phyloP scores from a whole-genome alignment of 2,888 invertebrate genomes.

The Zygothrica quintamaculata region DNA sequence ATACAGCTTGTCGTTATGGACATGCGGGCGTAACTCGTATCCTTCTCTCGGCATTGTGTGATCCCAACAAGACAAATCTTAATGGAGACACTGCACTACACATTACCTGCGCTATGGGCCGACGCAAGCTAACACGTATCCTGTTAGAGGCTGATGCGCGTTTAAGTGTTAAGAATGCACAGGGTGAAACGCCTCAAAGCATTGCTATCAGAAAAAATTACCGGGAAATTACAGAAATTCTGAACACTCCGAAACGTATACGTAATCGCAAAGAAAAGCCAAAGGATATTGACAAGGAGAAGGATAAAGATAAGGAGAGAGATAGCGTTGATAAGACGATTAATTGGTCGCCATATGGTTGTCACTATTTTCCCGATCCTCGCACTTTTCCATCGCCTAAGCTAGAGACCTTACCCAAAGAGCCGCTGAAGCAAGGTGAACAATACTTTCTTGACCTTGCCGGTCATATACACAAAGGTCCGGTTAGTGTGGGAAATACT shows the following conservation, averaged over 20 bases:
- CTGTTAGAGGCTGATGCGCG: slow-evolving; percentile 94
- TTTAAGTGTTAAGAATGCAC: slow-evolving; percentile 86
- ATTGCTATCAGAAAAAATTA: slow-evolving; percentile 95
- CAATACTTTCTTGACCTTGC: slow-evolving; percentile 97
- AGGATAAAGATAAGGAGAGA: slow-evolving; percentile 81
- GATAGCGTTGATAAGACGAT: slow-evolving; percentile 83
- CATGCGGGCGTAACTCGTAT: slow-evolving; percentile 98
- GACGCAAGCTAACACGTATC: slow-evolving; percentile 95
- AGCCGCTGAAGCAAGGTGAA: slow-evolving; percentile 93
- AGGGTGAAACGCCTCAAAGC: slow-evolving; percentile 93
- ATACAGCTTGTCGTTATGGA: slow-evolving; percentile 97
- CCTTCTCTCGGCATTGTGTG: slow-evolving; percentile 94
- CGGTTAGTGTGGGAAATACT: slow-evolving; percentile 96
- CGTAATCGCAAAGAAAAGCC: slow-evolving; percentile 69
- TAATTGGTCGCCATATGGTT: slow-evolving; percentile 95
- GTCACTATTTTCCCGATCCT: slow-evolving; percentile 94
- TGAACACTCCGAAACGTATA: slow-evolving; percentile 86
- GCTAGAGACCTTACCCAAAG: slow-evolving; percentile 93
- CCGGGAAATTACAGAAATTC: slow-evolving; percentile 92
- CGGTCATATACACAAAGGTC: slow-evolving; percentile 97
- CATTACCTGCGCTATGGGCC: slow-evolving; percentile 96
- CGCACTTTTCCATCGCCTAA: slow-evolving; percentile 94
- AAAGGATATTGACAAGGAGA: slow-evolving; percentile 46
- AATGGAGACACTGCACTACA: slow-evolving; percentile 98
- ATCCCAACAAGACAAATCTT: slow-evolving; percentile 95